Conservation (phyloP, 92 coral and sea anemone genomes). For the Porites evermanni region DNA sequence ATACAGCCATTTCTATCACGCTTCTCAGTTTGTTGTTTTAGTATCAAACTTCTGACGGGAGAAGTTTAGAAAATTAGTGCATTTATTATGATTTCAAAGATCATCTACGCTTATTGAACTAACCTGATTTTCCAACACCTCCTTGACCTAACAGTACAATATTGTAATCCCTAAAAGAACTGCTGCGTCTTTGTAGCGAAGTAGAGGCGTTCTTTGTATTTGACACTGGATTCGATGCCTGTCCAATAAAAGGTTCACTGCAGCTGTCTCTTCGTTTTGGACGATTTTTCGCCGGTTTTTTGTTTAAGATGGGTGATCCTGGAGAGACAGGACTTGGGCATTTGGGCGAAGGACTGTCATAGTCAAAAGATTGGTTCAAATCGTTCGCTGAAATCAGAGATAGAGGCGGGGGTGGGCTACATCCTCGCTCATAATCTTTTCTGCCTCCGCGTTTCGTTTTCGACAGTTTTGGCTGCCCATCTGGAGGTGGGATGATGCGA, state of each 20-base stretch:
- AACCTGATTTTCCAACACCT: conserved; percentile 93
- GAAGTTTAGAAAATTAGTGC: background rate
- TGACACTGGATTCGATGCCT: conserved; percentile 39
- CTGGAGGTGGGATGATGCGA: conserved; percentile 40
- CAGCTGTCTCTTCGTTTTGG: conserved; percentile 62
- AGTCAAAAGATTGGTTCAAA: background rate
- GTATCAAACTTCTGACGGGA: background rate
- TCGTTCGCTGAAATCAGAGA: background rate
- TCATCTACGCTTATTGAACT: conserved; percentile 3
- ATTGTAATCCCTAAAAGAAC: conserved; percentile 78
- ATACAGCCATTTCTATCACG: background rate
- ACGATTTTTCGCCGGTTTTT: conserved; percentile 38
- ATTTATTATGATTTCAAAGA: background rate
- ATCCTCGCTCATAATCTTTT: conserved; percentile 39
- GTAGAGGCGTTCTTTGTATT: conserved; percentile 44
- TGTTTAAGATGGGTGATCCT: conserved; percentile 38
- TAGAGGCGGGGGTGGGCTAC: conserved; percentile 27
- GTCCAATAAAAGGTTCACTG: conserved; percentile 37
- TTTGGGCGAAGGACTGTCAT: conserved; percentile 40
- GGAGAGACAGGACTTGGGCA: conserved; percentile 40
- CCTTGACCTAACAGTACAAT: conserved; percentile 89
- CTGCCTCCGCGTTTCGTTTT: conserved; percentile 28
- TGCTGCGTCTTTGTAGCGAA: conserved; percentile 47
- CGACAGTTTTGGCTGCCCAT: conserved; percentile 16
- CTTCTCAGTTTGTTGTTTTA: background rate